Evolutionary conservation across 2,113 vertebrate species (phyloP).

Genomic region (Rhegmatorhina hoffmannsi): DNA sequence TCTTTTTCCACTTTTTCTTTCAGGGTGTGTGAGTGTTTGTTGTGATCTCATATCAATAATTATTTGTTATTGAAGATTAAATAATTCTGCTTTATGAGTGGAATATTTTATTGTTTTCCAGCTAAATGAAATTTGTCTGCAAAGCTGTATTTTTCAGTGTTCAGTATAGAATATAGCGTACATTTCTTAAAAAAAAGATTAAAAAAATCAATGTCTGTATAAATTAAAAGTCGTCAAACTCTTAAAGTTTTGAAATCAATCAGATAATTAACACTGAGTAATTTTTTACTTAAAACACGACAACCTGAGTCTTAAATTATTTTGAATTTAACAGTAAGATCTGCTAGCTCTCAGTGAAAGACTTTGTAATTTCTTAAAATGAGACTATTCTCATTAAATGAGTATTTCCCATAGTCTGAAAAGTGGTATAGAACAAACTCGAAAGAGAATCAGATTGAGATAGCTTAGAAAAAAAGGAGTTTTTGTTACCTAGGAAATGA

Average conservation of each 20-base stretch:
- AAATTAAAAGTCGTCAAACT: not conserved
- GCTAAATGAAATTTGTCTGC: constrained; percentile 14
- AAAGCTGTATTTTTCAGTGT: constrained; percentile 12
- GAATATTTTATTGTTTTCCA: constrained; percentile 18
- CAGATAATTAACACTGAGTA: not conserved
- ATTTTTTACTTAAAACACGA: not conserved
- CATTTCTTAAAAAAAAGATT: not conserved
- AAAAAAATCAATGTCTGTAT: not conserved
- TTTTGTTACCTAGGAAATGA: constrained; percentile 27
- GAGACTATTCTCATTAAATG: not conserved
- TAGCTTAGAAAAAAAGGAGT: not conserved
- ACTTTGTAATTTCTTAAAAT: not conserved
- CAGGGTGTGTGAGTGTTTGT: not conserved
- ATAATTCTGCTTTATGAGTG: not conserved
- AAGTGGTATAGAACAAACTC: not conserved
- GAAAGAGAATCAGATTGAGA: not conserved
- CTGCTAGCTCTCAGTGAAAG: not conserved
- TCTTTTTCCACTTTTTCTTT: not conserved
- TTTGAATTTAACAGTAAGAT: not conserved
- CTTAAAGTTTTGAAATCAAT: not conserved
- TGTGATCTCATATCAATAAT: not conserved
- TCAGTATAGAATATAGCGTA: not conserved
- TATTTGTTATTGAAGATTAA: not conserved
- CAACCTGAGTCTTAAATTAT: not conserved
- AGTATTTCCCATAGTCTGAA: not conserved